These are phyloP conservation scores for Aphelinus certus DNA, from an alignment of 1,140 invertebrate species.

Conservation along the genomic window DNA sequence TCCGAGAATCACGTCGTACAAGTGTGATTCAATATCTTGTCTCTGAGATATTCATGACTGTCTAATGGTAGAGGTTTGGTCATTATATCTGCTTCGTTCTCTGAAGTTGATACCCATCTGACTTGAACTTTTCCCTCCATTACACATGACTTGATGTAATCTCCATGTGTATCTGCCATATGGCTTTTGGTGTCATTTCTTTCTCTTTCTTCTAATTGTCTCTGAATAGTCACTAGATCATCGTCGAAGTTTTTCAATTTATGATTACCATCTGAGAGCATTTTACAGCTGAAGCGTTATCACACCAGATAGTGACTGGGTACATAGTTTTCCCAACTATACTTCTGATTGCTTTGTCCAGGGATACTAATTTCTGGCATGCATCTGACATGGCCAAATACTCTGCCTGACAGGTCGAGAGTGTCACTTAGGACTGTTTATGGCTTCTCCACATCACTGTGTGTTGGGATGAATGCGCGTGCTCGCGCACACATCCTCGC, in stretches of 20 bases:
- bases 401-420: background rate
- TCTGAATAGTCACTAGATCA: background rate
- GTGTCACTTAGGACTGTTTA: background rate
- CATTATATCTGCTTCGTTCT: background rate
- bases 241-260: constrained; percentile 30
- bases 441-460: constrained; percentile 5
- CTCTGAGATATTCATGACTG: background rate
- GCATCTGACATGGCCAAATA: background rate
- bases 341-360: constrained; percentile 17
- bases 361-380: background rate
- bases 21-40: background rate
- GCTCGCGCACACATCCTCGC: no score
- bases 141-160: constrained; percentile 16
- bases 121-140: background rate
- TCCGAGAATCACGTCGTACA: no score
- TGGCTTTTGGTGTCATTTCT: background rate
- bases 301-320: constrained; percentile 20
- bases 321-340: constrained; percentile 7
- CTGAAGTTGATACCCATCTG: background rate
- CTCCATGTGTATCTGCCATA: constrained; percentile 6
- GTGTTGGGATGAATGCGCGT: no score
- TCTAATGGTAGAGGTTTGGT: constrained; percentile 12
- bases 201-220: constrained; percentile 8
- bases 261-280: constrained; percentile 27
- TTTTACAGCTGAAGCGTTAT: constrained; percentile 11